Evolutionary conservation across 1,140 invertebrate species (phyloP), one percentile per base, ranked within the genome.

Genomic region (Cherax quadricarinatus): DNA sequence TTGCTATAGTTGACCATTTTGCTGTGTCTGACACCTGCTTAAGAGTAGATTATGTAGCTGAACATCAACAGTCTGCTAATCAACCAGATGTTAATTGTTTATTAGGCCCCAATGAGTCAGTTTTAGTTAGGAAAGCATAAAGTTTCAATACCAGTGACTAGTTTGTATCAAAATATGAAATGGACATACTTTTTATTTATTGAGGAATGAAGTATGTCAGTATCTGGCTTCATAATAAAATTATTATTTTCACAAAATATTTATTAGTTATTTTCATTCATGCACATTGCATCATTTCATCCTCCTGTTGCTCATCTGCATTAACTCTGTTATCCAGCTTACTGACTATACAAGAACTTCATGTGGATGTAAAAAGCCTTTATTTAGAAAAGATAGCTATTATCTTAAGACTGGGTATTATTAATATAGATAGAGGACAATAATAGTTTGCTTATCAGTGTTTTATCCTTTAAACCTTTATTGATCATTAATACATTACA

Each of bases 11-110:
- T 75, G 70, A 57, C 57, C 81, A 83, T 83, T 60, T 83, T 83
- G 81, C 81, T 83, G 81, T 83, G 81, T 83, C 81, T 83, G 81
- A 83, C 14, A 30, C 51, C 81, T 83, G 81, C 57, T 24, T 60
- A 48, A n/a, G 21, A 53, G 80, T 53, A 51, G 49, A 41, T 41
- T 1, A 41, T 41, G 80, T 21, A 14, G 24, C 7, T 83, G 30
- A 24, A 57, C 51, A 83, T 83, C 51, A 82, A 41, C 30, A 82
- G 51, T 83, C 51, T 53, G 14, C 51, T 83, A 5, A 57, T 16
- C 21, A 83, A n/a, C 81, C 21, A 75, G 30, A 18, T 66, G 70
- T 30, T 70, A 70, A 70, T 70, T 70, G 66, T 70, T n/a, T 21
- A n/a, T 75, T 1, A 30, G n/a, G 70, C 5, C 12, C 24, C 9